Conservation (phyloP, 2,888 invertebrate species). For the Mythimna impura region DNA sequence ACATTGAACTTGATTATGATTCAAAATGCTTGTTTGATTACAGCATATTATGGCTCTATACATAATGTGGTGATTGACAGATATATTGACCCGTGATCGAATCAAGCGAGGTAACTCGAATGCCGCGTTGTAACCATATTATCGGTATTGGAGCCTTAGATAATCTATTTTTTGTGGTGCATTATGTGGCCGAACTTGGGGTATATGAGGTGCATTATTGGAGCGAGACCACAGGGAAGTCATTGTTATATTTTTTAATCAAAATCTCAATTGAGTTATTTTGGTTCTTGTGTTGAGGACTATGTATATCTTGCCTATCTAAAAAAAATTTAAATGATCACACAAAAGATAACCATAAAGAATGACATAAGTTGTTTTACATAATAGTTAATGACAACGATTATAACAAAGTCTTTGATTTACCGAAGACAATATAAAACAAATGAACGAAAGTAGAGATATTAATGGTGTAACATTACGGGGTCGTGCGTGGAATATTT, state of each 20-base stretch:
- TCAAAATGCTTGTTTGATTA: slow-evolving; percentile 58
- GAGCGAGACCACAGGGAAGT: slow-evolving; percentile 28
- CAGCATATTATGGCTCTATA: slow-evolving; percentile 40
- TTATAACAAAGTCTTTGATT: slow-evolving; percentile 52
- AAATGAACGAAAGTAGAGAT: slow-evolving; percentile 70
- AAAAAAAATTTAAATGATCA: slow-evolving; percentile 3
- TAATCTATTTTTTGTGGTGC: slow-evolving; percentile 46
- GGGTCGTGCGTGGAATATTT: slow-evolving; percentile 74
- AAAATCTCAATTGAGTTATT: slow-evolving; percentile 22
- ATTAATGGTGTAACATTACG: slow-evolving; percentile 73
- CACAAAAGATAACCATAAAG: background rate
- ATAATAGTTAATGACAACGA: slow-evolving; percentile 30
- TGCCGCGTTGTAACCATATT: slow-evolving; percentile 46
- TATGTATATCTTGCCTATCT: background rate
- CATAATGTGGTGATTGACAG: slow-evolving; percentile 60
- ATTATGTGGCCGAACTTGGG: slow-evolving; percentile 1
- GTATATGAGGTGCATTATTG: slow-evolving; percentile 21
- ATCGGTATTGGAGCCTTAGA: slow-evolving; percentile 35
- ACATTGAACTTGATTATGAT: slow-evolving; percentile 58
- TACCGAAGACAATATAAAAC: slow-evolving; percentile 67
- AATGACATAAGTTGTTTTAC: slow-evolving; percentile 11
- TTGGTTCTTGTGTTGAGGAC: background rate
- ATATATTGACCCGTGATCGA: slow-evolving; percentile 41
- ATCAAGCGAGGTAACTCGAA: slow-evolving; percentile 42
- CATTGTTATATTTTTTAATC: slow-evolving; percentile 22